Base-by-base conservation (phyloP, 2,113 vertebrate species). In the Podocnemis expansa region DNA sequence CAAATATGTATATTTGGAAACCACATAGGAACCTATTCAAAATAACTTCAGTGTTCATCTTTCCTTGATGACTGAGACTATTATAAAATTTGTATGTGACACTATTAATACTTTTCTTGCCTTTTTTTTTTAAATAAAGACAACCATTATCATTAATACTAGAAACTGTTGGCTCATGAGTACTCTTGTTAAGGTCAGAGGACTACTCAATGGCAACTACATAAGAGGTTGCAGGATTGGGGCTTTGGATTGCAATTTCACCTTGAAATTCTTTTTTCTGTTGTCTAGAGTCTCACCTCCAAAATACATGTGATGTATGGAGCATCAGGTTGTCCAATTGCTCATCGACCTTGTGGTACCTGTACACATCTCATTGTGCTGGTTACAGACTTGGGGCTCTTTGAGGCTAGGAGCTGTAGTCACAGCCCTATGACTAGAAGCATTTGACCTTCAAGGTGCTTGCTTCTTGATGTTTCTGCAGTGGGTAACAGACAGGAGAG, bases 131-230 rank as follows among this genome's bases (percentile, higher is more conserved):
- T 79, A 10, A 80, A 82, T n/a, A 83, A 90, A 88, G 63, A 1
- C 82, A 80, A 0, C 79, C 2, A 0, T 49, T 34, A 60, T 86
- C 12, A 34, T 85, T 80, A 38, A 56, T 27, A 52, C 81, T 85
- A 89, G 4, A 58, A 92, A 5, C 13, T 95, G 19, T 82, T 91
- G 49, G 9, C 41, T 92, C 25, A 22, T 93, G 76, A 88, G 10
- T 90, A 76, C 4, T 55, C 91, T 92, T 38, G 76, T 49, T 43
- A 38, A n/a, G 43, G 60, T 70, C 73, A 85, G 43, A 88, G 5
- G 38, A 86, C 89, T 88, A 88, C 43, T 95, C 34, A 91, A 90
- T 89, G 85, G 76, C 89, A 90, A 27, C 27, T 29, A 38, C n/a
- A 47, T 56, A 91, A 90, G 21, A 14, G 56, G 29, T 60, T 52